Evolutionary conservation across 2,888 invertebrate species (phyloP).

Genomic region (Alviniconcha strummeri): DNA sequence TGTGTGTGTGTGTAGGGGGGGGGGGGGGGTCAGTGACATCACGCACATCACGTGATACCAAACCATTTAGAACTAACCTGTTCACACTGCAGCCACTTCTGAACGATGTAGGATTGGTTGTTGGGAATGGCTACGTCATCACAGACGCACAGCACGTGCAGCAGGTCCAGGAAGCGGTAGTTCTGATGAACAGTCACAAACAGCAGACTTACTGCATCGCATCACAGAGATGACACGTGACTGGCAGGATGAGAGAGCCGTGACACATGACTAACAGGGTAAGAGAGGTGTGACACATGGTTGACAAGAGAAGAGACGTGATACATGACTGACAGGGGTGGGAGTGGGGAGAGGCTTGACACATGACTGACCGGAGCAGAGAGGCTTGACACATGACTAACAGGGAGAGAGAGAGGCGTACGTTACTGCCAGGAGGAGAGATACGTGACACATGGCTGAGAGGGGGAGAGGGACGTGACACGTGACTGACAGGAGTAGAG

Average conservation of each 20-base stretch:
- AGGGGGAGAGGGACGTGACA: too few species aligned
- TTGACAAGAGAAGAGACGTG: background rate
- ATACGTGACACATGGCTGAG: too few species aligned
- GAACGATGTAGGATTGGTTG: conserved; percentile 72
- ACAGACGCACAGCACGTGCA: conserved; percentile 72
- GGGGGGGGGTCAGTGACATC: too few species aligned
- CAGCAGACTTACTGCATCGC: background rate
- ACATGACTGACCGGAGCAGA: background rate
- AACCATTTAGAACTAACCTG: conserved; percentile 52
- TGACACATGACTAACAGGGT: background rate
- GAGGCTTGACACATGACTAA: too few species aligned
- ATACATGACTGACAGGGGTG: background rate
- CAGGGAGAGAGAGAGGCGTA: background rate
- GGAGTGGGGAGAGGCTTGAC: background rate
- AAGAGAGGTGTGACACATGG: background rate
- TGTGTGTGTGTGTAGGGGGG: too few species aligned
- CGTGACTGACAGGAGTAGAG: too few species aligned
- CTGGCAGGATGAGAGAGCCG: background rate
- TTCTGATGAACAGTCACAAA: conserved; percentile 53
- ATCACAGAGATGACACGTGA: too few species aligned
- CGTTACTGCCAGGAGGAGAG: too few species aligned
- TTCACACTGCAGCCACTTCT: conserved; percentile 70
- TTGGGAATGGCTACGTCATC: conserved; percentile 72
- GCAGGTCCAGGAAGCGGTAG: conserved; percentile 70
- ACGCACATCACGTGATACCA: background rate